Base-by-base conservation (phyloP, 2,888 invertebrate genomes). In the Hydriomena furcata region DNA sequence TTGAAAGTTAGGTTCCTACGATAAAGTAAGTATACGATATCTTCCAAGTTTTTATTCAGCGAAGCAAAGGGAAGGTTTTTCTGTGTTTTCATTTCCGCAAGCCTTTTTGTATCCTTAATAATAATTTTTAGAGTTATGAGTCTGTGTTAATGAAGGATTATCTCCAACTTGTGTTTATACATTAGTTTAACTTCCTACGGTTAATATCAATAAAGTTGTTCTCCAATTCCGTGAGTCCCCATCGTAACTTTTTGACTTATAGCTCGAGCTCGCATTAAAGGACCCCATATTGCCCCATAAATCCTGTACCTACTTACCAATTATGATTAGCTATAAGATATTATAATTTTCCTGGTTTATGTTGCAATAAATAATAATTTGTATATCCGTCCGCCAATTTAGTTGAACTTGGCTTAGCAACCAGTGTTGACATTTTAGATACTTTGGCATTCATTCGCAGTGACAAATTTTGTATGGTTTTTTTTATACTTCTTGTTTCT, bases 181-280 rank as follows among this genome's bases (percentile, higher is more conserved):
- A 32, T 37, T 38, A n/a, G 41, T 41, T 41, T 41, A 24, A 32
- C 21, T 11, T 31, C 13, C 13, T 13, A 31, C 13, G 13, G 23
- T 31, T 13, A 41, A 63, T 55, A 58, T 51, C 55, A 51, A 53
- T 59, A 63, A 60, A 61, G 52, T 52, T 52, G 56, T 55, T 58
- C 58, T 44, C 59, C 60, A 57, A 56, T 61, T 64, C 48, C 62
- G 61, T 59, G 59, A 58, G 57, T 52, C 50, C 46, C 57, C 50
- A 60, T 61, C 66, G 61, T 71, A 66, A 68, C 64, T 65, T 61
- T 54, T 47, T 61, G 58, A 63, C 63, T 65, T 68, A 66, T 59
- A 61, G 52, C 60, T 55, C 36, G 32, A 55, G 52, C 56, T 55
- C 55, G 49, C 59, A 63, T 63, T 68, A 63, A 64, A 56, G 60